Evolutionary conservation across 2,888 invertebrate species (phyloP).

Genomic region (Orthosia gothica): DNA sequence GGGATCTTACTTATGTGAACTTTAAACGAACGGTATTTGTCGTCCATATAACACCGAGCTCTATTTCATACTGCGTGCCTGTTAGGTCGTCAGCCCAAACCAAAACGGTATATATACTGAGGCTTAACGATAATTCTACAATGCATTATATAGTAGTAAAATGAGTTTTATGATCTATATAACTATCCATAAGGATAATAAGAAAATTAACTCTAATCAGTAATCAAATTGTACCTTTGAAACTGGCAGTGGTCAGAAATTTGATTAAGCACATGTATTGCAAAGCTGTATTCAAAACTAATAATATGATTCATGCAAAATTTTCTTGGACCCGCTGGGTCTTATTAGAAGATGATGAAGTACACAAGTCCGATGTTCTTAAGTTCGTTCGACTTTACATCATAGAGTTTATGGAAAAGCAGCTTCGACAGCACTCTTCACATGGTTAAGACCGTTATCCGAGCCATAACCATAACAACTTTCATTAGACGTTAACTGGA

Average conservation of each 20-base stretch:
- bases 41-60: constrained; percentile 1
- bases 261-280: background rate
- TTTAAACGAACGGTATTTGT: constrained; percentile 5
- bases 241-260: background rate
- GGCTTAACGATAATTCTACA: background rate
- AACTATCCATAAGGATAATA: background rate
- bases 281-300: background rate
- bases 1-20: background rate
- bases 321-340: background rate
- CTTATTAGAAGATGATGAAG: background rate
- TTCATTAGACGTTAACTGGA: constrained; percentile 71
- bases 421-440: constrained; percentile 37
- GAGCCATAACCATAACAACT: constrained; percentile 71
- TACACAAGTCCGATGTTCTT: too few species aligned
- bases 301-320: background rate
- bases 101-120: background rate
- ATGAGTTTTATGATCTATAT: background rate
- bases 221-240: background rate
- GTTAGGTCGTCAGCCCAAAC: background rate
- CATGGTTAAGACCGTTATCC: constrained; percentile 69
- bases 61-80: background rate
- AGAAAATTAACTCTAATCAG: background rate
- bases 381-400: constrained; percentile 8
- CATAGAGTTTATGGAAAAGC: constrained; percentile 20
- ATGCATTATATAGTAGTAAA: background rate